Percentiles rank a stretch among this genome's conserved stretches.
These are phyloP conservation scores for Miichthys miiuy DNA, from an alignment of 2,797 vertebrate genomes.

Conservation along the genomic window DNA sequence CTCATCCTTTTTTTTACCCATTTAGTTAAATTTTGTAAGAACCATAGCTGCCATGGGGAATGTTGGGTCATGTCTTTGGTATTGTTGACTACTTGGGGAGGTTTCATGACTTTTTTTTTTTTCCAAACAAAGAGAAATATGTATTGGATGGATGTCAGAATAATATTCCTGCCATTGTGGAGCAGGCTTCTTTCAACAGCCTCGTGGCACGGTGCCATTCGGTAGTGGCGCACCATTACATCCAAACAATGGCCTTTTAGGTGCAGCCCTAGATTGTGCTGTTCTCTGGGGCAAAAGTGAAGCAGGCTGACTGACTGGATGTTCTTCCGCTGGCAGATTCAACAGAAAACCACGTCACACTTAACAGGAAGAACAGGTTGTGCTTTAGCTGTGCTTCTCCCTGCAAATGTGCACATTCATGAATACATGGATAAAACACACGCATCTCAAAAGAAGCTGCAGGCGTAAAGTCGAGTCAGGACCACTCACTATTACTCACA, in stretches of 20 bases:
- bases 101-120: neutral
- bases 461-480: slow-evolving; percentile 23
- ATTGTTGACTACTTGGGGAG: neutral
- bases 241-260: slow-evolving; percentile 48
- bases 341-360: slow-evolving; percentile 54
- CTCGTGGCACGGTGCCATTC: slow-evolving; percentile 6
- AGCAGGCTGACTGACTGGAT: slow-evolving; percentile 24
- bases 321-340: slow-evolving; percentile 47
- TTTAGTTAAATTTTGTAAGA: neutral
- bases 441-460: slow-evolving; percentile 23
- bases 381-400: slow-evolving; percentile 44
- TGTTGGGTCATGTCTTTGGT: neutral
- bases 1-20: neutral
- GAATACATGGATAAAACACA: slow-evolving; percentile 37
- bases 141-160: neutral
- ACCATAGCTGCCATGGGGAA: neutral
- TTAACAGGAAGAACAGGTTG: slow-evolving; percentile 76
- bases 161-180: neutral
- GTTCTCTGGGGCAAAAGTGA: slow-evolving; percentile 50
- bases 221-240: slow-evolving; percentile 6
- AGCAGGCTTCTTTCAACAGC: neutral
- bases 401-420: slow-evolving; percentile 54
- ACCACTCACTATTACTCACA: slow-evolving; percentile 47
- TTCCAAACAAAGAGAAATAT: neutral
- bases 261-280: slow-evolving; percentile 23